Base-by-base conservation (phyloP, 2,113 vertebrate species). In the Anarhynchus alexandrinus region DNA sequence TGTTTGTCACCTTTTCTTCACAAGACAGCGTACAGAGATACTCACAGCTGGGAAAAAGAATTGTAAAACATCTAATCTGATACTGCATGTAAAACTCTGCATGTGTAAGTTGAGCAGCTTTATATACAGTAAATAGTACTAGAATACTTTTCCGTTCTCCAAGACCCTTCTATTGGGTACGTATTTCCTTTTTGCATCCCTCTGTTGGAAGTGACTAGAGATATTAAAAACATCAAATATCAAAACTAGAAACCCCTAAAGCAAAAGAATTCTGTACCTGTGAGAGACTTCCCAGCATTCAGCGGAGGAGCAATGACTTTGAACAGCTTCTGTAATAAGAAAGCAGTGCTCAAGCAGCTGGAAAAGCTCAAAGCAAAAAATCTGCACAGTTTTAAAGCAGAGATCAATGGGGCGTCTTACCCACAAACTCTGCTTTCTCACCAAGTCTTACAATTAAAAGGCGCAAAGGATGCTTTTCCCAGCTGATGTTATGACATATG, bases 321-420 rank as follows among this genome's bases (percentile, higher is more conserved):
- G 97, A 99, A 99, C 76, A 99, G 99, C 98, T 99, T 99, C 99
- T 99, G 97, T 77, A 98, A 98, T 29, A 97, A 82, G 97, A 97
- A 61, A 92, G 54, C 47, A 90, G 30, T 18, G 27, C 29, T 95
- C 49, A 91, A 72, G 57, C 61, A 96, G 62, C 34, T 90, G 25
- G n/a, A 45, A 92, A 78, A 91, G 29, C 58, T 89, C 76, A 79
- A 83, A 86, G n/a, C 52, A 92, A 83, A 84, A 57, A 71, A 79
- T 13, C 34, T 42, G 18, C 0, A 3, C 70, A 43, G 42, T 69
- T 94, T 66, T 45, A 85, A 82, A 95, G 40, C 29, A 84, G 57
- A 71, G 27, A 72, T 61, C 61, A 54, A 9, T 15, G 6, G 29
- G 12, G 19, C 4, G 0, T n/a, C 62, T 62, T 43, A 34, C 66